A percentile compares a stretch with the other conserved stretches of the same genome.
phyloP scores from a whole-genome alignment of 2,113 vertebrate species.

The Thinocorus orbignyianus region DNA sequence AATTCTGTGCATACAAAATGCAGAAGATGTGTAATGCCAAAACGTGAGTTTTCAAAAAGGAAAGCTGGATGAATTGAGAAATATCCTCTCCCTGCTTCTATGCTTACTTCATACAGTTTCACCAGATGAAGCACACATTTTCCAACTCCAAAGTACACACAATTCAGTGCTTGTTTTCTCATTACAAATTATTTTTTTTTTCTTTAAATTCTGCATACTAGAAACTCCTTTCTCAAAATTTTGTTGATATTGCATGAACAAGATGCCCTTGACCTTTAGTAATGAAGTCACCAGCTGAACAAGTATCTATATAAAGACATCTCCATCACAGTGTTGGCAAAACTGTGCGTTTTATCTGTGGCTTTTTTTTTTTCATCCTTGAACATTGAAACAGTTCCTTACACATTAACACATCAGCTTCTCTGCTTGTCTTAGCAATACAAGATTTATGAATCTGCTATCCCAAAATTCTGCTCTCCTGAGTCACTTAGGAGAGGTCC shows the following conservation, averaged over 20 bases:
- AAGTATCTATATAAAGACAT: background rate
- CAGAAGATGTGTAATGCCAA: background rate
- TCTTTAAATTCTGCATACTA: background rate
- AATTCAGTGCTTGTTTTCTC: background rate
- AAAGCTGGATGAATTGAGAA: background rate
- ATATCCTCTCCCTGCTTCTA: background rate
- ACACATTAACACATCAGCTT: background rate
- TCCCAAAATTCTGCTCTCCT: background rate
- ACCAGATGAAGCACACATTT: background rate
- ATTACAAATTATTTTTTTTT: background rate
- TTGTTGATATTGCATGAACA: accelerated
- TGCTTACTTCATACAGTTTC: background rate
- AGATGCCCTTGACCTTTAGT: background rate
- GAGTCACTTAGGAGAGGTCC: background rate
- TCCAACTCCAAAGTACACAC: background rate
- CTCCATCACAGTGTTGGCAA: background rate
- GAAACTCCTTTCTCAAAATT: background rate
- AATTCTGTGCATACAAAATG: background rate
- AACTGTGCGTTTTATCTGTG: background rate
- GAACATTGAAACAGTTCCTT: background rate
- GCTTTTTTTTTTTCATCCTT: background rate
- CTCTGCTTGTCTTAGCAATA: background rate
- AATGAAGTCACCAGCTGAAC: background rate
- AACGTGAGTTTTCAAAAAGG: background rate
- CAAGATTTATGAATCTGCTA: background rate